Percentiles rank a stretch among this genome's conserved stretches.
phyloP scores from a whole-genome alignment of 2,888 invertebrate genomes.

The Campopleginae sp. region DNA sequence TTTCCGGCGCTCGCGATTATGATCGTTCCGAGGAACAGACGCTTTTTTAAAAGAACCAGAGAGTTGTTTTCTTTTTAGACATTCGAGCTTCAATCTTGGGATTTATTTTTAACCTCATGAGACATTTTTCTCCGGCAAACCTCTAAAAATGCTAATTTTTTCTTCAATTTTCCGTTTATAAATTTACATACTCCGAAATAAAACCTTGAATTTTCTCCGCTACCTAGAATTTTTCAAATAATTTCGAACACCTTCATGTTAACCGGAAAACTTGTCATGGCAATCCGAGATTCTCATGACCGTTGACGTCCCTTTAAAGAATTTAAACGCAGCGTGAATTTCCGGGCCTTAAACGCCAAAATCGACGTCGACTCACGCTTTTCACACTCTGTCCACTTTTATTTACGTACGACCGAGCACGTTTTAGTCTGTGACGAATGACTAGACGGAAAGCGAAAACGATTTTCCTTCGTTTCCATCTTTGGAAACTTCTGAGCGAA shows the following conservation, averaged over 20 bases:
- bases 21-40: conserved; percentile 46
- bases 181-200: not conserved
- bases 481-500: not conserved
- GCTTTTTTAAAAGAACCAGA: conserved; percentile 48
- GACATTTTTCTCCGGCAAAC: not conserved
- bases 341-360: conserved; percentile 49
- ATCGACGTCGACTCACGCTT: conserved; percentile 51
- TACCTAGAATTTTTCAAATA: not conserved
- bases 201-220: not conserved
- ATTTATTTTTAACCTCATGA: not conserved
- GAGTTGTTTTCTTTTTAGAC: conserved; percentile 6
- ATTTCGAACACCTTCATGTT: not conserved
- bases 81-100: conserved; percentile 16
- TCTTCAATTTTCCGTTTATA: not conserved
- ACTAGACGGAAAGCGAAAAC: conserved; percentile 1
- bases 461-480: not conserved
- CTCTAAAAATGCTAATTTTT: not conserved
- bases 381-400: conserved; percentile 50
- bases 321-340: conserved; percentile 58
- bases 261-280: conserved; percentile 40
- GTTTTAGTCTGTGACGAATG: conserved; percentile 18
- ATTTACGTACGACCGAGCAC: conserved; percentile 45
- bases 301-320: conserved; percentile 31
- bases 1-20: conserved; percentile 22
- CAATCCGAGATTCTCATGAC: conserved; percentile 42